Conservation (phyloP, 1,140 invertebrate species). For the Drosophila takahashii region DNA sequence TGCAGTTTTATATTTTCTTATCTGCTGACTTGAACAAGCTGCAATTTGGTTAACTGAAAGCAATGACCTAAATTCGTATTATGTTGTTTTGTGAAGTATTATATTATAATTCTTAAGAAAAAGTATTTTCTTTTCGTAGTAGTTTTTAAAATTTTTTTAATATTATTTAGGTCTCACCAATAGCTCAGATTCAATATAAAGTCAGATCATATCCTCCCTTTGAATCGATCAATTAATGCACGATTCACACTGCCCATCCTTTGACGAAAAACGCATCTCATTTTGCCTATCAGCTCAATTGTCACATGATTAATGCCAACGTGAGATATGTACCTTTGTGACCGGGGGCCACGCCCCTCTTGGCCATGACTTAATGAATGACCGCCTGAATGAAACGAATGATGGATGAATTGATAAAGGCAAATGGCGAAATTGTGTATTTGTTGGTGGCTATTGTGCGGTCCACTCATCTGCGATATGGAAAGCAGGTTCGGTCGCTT, state of each 20-base stretch:
- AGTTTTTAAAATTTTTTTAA: not conserved
- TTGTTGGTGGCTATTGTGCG: slow-evolving; percentile 36
- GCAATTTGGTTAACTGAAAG: slow-evolving; percentile 35
- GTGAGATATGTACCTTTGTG: slow-evolving; percentile 34
- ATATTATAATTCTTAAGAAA: not conserved
- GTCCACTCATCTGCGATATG: slow-evolving; percentile 59
- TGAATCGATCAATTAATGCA: not conserved
- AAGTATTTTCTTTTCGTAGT: not conserved
- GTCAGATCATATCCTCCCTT: not conserved
- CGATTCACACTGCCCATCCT: slow-evolving; percentile 13
- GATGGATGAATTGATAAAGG: slow-evolving; percentile 62
- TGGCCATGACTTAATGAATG: slow-evolving; percentile 59
- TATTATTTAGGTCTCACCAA: not conserved
- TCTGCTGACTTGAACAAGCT: slow-evolving; percentile 31
- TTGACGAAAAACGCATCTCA: slow-evolving; percentile 30
- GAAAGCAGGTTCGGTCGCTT: slow-evolving; percentile 31
- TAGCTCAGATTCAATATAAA: not conserved
- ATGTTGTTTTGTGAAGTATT: not conserved
- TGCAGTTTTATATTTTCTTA: slow-evolving; percentile 27
- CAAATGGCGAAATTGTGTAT: slow-evolving; percentile 63
- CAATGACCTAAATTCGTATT: slow-evolving; percentile 22
- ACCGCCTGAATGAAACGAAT: slow-evolving; percentile 60
- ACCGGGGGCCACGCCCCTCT: slow-evolving; percentile 47
- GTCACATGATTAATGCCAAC: slow-evolving; percentile 72
- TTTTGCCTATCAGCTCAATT: slow-evolving; percentile 58